A percentile compares a stretch with the other conserved stretches of the same genome.
These are phyloP conservation scores for Heliocidaris tuberculata DNA, from an alignment of 35 echinoderm and acorn worm species.

Conservation along the genomic window DNA sequence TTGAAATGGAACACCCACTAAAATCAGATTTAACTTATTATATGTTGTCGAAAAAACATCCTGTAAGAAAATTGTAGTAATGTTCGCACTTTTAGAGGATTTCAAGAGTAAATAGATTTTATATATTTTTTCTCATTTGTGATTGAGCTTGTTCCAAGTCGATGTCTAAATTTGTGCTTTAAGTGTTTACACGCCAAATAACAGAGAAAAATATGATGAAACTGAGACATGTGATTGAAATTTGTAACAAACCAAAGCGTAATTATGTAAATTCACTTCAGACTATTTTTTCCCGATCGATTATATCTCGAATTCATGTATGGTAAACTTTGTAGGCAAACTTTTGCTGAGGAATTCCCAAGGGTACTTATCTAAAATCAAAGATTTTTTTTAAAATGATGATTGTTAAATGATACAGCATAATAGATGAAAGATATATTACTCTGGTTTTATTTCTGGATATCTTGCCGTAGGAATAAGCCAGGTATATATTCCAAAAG, in stretches of 20 bases:
- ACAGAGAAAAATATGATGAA: too few relatives aligned
- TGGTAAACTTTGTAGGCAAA: too few relatives aligned
- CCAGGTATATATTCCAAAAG: background rate
- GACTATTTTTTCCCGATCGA: background rate
- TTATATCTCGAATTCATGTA: background rate
- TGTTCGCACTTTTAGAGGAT: conserved; percentile 1
- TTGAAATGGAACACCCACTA: background rate
- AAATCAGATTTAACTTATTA: background rate
- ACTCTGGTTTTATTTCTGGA: conserved; percentile 32
- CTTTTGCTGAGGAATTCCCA: too few relatives aligned
- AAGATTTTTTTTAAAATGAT: too few relatives aligned
- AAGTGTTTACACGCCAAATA: background rate
- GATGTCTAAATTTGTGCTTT: background rate
- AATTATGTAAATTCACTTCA: background rate
- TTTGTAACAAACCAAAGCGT: too few relatives aligned
- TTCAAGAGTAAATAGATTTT: background rate
- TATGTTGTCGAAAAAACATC: background rate
- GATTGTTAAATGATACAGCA: too few relatives aligned
- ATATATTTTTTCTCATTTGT: background rate
- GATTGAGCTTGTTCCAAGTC: background rate
- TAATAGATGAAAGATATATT: background rate
- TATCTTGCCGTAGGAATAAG: conserved; percentile 40
- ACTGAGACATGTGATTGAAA: too few relatives aligned
- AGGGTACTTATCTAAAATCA: too few relatives aligned
- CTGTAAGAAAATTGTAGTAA: background rate